Conservation (phyloP, 2,113 vertebrate genomes). For the Hemiscyllium ocellatum region DNA sequence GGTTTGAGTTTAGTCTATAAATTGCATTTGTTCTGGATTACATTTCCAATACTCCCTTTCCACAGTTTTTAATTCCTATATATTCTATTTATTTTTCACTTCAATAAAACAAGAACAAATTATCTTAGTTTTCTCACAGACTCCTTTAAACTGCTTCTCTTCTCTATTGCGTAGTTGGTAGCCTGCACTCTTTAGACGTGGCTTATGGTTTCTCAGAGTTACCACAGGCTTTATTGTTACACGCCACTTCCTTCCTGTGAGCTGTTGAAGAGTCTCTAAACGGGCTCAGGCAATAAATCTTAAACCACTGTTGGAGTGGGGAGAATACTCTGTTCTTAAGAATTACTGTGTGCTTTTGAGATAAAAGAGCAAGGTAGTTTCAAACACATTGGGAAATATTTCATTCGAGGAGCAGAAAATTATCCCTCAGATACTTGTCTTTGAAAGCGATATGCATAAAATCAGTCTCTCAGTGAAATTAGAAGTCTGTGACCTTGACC, state of each 20-base stretch:
- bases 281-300: slow-evolving; percentile 46
- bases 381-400: slow-evolving; percentile 40
- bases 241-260: slow-evolving; percentile 46
- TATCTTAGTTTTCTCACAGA: not conserved
- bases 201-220: slow-evolving; percentile 13
- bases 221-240: slow-evolving; percentile 33
- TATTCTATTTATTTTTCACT: not conserved
- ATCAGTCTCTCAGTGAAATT: not conserved
- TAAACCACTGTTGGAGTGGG: slow-evolving; percentile 41
- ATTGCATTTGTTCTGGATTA: not conserved
- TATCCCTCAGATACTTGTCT: not conserved
- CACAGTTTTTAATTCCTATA: not conserved
- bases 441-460: not conserved
- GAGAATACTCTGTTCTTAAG: slow-evolving; percentile 39
- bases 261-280: slow-evolving; percentile 45
- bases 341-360: slow-evolving; percentile 44
- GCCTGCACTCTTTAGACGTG: not conserved
- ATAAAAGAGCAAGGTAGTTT: slow-evolving; percentile 41
- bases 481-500: too few species aligned
- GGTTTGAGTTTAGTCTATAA: not conserved
- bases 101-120: not conserved
- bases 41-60: not conserved
- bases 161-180: not conserved
- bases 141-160: not conserved
- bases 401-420: slow-evolving; percentile 12